Conservation (phyloP, 2,888 invertebrate genomes). For the Troides aeacus region DNA sequence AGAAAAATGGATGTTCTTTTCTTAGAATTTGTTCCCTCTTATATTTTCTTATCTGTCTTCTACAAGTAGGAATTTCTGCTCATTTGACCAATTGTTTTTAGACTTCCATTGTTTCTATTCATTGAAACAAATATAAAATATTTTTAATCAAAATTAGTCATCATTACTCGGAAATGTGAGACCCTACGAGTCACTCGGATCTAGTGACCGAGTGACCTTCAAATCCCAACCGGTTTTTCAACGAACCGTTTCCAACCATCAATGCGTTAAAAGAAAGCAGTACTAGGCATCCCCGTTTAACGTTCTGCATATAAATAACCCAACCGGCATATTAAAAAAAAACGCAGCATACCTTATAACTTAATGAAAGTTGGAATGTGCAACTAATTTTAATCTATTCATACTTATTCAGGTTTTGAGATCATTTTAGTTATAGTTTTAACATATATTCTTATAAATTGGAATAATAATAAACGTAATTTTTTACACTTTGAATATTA, state of each 20-base stretch:
- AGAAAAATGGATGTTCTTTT: too few species aligned
- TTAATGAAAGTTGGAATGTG: background rate
- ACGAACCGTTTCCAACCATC: constrained; percentile 36
- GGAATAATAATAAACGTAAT: background rate
- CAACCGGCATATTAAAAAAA: constrained; percentile 3
- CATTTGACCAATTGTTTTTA: too few species aligned
- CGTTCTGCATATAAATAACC: constrained; percentile 17
- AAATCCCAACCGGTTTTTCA: constrained; percentile 59
- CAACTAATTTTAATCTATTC: background rate
- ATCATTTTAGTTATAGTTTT: background rate
- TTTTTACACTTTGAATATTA: background rate
- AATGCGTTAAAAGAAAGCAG: constrained; percentile 52
- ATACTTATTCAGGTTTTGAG: background rate
- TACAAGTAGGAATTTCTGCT: too few species aligned
- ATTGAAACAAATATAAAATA: background rate
- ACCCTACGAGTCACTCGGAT: constrained; percentile 36
- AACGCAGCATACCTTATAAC: background rate
- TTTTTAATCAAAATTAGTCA: background rate
- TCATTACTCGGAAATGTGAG: constrained; percentile 19
- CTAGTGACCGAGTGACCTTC: constrained; percentile 74
- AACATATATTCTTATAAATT: background rate
- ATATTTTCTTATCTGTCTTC: too few species aligned
- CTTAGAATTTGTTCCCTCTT: too few species aligned
- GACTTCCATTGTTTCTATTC: background rate
- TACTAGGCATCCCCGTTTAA: constrained; percentile 29